phyloP scores from a whole-genome alignment of 2,797 vertebrate species.

The Rhynchonycteris naso region DNA sequence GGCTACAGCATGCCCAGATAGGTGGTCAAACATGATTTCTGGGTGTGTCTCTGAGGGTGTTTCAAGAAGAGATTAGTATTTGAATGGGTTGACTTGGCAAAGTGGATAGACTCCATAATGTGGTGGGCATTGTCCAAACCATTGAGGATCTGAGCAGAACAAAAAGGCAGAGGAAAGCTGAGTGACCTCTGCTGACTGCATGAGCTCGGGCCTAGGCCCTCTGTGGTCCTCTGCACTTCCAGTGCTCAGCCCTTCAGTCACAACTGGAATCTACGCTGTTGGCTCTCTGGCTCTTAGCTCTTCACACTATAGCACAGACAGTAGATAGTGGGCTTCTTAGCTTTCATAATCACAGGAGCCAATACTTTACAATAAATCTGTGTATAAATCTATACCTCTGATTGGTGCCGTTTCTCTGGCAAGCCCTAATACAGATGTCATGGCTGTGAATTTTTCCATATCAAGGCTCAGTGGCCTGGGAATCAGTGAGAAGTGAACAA shows the following conservation, averaged over 20 bases:
- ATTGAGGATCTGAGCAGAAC: neutral
- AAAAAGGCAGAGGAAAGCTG: too few relatives aligned
- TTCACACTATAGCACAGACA: neutral
- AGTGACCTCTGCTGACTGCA: neutral
- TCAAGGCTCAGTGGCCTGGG: neutral
- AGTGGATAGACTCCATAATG: neutral
- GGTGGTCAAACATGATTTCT: neutral
- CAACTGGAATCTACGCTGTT: neutral
- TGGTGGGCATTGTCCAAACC: neutral
- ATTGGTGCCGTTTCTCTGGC: neutral
- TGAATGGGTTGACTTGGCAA: neutral
- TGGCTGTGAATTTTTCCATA: neutral
- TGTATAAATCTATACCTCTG: neutral
- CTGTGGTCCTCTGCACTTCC: neutral
- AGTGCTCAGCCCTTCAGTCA: neutral
- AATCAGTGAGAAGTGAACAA: neutral
- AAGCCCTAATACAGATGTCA: neutral
- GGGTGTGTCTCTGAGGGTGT: neutral
- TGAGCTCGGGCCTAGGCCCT: neutral
- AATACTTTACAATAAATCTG: neutral
- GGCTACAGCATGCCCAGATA: neutral
- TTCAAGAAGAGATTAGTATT: neutral
- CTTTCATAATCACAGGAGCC: neutral
- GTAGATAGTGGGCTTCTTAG: neutral
- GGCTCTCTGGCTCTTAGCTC: neutral